phyloP scores from a whole-genome alignment of 1,140 invertebrate species.

The Megathymus violae region DNA sequence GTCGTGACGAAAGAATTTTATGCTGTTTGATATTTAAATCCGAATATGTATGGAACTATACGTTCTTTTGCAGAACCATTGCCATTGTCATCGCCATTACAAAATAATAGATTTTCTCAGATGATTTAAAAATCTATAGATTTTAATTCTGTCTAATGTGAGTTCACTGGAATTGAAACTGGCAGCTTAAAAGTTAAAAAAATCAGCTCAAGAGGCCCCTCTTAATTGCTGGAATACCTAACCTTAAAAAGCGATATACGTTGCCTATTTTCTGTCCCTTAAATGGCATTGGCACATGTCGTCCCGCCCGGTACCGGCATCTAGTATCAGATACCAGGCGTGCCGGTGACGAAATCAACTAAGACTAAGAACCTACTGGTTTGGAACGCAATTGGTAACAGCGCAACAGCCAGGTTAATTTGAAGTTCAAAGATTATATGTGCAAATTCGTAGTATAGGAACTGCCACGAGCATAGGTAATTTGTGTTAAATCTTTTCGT shows the following conservation, averaged over 20 bases:
- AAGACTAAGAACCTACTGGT: constrained; percentile 28
- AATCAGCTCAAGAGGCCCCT: constrained; percentile 40
- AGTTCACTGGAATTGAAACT: not conserved
- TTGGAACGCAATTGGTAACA: constrained; percentile 23
- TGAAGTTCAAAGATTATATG: constrained; percentile 25
- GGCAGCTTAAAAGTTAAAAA: constrained; percentile 28
- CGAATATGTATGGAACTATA: constrained; percentile 28
- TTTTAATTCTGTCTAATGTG: not conserved
- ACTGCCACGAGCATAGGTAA: constrained; percentile 6
- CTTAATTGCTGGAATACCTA: constrained; percentile 47
- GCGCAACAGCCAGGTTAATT: constrained; percentile 11
- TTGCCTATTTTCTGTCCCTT: constrained; percentile 45
- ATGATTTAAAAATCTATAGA: too few species aligned
- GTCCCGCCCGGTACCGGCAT: constrained; percentile 38
- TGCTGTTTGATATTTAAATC: constrained; percentile 45
- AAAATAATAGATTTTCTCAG: too few species aligned
- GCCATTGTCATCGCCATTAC: too few species aligned
- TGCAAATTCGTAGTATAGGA: not conserved
- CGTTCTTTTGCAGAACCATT: too few species aligned
- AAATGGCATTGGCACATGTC: constrained; percentile 55
- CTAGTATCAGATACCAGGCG: constrained; percentile 39
- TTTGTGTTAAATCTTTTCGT: too few species aligned
- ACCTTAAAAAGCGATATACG: constrained; percentile 34
- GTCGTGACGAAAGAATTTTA: constrained; percentile 36
- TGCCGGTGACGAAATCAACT: constrained; percentile 44